Base-by-base conservation (phyloP, 2,888 invertebrate species). In the Archips crataeganus region DNA sequence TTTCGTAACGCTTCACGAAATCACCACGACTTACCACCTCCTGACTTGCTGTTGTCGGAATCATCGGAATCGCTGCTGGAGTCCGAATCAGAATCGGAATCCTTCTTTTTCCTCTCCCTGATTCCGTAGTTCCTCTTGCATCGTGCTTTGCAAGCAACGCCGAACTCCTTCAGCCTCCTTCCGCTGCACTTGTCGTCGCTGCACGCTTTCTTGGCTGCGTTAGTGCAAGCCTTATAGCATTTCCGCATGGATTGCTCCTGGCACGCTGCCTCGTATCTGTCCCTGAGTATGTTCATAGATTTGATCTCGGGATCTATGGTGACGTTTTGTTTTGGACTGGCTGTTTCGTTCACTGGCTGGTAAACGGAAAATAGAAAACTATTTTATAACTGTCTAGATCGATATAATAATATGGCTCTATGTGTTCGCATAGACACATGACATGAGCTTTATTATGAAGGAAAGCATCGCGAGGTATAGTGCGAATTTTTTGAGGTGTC, bases 231-330 rank as follows among this genome's bases (percentile, higher is more conserved):
- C 0, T 54, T 65, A 0, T 2, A 36, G 65, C 91, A 91, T 78
- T 85, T 87, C 0, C 75, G 23, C 9, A 54, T 69, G 0, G 87
- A 87, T 2, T 79, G 70, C 11, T 75, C 79, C 4, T 81, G 69
- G 70, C 91, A 91, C 0, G 80, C 86, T 2, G 68, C 77, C 49
- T 90, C 88, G 57, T 84, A 89, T 49, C 77, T 77, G 11, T 84
- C 82, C 6, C 90, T 79, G 0, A 90, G 79, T 2, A 88, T 80
- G 65, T 84, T 83, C 8, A 34, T 1, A 8, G 45, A 6, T 42
- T 42, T 45, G 32, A 32, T 11, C 4, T 4, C 6, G 1, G 57
- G 57, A 11, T 57, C 57, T 57, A 57, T 11, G 4, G 57, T 23
- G 1, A 57, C 32, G 2, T 32, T 32, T 32, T 3, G 3, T 23